These are phyloP conservation scores for Dicrostonyx torquatus DNA, from an alignment of 2,797 vertebrate genomes.

Conservation along the genomic window DNA sequence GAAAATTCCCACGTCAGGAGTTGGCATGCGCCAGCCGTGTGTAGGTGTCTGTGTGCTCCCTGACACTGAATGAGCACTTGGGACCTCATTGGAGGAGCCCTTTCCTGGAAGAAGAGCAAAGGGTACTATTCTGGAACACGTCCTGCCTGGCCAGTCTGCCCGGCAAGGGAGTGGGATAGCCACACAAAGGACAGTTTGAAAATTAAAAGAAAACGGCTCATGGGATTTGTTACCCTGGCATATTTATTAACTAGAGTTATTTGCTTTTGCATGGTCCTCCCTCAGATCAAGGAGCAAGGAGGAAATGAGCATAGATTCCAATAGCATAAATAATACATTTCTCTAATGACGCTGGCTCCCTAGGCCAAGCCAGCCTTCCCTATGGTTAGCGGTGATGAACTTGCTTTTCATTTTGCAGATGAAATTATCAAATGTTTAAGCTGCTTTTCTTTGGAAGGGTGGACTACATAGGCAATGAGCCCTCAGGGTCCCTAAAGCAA, in stretches of 20 bases:
- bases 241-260: slow-evolving; percentile 66
- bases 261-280: background rate
- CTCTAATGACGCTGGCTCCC: background rate
- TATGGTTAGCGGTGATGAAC: background rate
- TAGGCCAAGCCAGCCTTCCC: background rate
- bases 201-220: slow-evolving; percentile 24
- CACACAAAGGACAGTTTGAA: slow-evolving; percentile 53
- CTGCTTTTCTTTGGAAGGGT: slow-evolving; percentile 31
- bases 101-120: slow-evolving; percentile 82
- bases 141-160: slow-evolving; percentile 31
- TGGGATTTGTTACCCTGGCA: slow-evolving; percentile 35
- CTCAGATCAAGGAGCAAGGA: slow-evolving; percentile 61
- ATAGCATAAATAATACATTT: slow-evolving; percentile 30
- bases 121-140: slow-evolving; percentile 49
- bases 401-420: slow-evolving; percentile 38
- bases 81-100: slow-evolving; percentile 73
- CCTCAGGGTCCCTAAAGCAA: background rate
- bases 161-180: background rate
- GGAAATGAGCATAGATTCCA: slow-evolving; percentile 33
- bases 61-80: slow-evolving; percentile 61
- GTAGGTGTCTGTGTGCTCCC: slow-evolving; percentile 77
- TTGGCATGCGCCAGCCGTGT: slow-evolving; percentile 58
- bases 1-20: slow-evolving; percentile 76
- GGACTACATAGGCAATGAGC: background rate
- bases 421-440: background rate